Base-by-base conservation (phyloP, 2,113 vertebrate genomes). In the Barnardius zonarius region DNA sequence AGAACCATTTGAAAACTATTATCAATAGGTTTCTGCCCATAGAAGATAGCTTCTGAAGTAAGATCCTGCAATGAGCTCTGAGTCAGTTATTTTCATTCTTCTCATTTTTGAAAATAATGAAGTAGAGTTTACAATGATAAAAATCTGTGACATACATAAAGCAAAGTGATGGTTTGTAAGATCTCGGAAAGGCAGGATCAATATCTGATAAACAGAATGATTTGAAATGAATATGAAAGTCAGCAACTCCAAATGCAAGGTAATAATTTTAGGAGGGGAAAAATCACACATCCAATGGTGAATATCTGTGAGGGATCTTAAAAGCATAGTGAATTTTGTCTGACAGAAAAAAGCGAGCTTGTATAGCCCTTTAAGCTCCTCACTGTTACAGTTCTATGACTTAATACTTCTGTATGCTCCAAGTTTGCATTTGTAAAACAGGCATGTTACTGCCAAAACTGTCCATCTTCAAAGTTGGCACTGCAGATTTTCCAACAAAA, bases 301-400 rank as follows among this genome's bases (percentile, higher is more conserved):
- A 61, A 1, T 33, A 24, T 75, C n/a, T 62, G 2, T 41, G 62
- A 80, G 19, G 39, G 22, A 5, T 83, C 49, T 80, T 61, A 51
- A 39, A 67, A 57, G 18, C 16, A 27, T 13, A 3, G 30, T 64
- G 37, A 78, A 35, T 44, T 69, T 86, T 52, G 13, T 61, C 39
- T 76, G 52, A 8, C 15, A 52, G n/a, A 19, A 46, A 92, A 17
- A 59, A 44, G 10, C 19, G 22, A 55, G 48, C 44, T 4, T 67
- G 14, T 57, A 8, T 4, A 84, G 69, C 22, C 25, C 27, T 77
- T 37, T 31, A 68, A 59, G n/a, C 30, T 76, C 35, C 27, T 85
- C 1, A 0, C 30, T 44, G 0, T 55, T 86, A 8, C 4, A 49
- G 8, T 70, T 94, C 27, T 35, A 2, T 80, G 41, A 46, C 8